Evolutionary conservation across 2,888 invertebrate species (phyloP).

Genomic region (Acronicta aceris): DNA sequence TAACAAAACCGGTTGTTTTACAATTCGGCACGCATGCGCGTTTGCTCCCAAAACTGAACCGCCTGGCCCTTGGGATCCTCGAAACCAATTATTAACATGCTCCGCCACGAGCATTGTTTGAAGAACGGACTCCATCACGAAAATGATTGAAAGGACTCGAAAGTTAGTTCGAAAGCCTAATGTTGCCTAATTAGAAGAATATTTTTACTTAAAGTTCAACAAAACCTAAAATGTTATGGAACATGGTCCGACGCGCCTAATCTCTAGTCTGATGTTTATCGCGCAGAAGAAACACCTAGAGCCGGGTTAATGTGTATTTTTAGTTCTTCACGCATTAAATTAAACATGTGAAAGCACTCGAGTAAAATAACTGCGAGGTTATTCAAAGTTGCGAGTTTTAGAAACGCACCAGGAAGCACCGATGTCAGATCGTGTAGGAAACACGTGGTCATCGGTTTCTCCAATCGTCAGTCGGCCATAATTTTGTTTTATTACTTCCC

Average conservation of each 20-base stretch:
- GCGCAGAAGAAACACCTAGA: constrained; percentile 14
- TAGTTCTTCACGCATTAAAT: constrained; percentile 30
- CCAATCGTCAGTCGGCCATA: constrained; percentile 56
- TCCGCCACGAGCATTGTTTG: constrained; percentile 75
- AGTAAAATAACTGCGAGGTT: constrained; percentile 44
- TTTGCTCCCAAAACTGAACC: constrained; percentile 68
- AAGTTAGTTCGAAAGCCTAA: constrained; percentile 53
- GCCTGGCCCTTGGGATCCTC: constrained; percentile 67
- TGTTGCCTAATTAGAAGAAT: constrained; percentile 57
- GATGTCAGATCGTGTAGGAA: constrained; percentile 57
- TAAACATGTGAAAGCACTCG: constrained; percentile 41
- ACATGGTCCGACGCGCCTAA: constrained; percentile 20
- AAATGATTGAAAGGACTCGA: constrained; percentile 79
- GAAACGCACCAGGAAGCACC: constrained; percentile 56
- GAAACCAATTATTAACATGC: constrained; percentile 78
- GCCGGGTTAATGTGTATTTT: constrained; percentile 20
- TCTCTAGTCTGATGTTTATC: constrained; percentile 22
- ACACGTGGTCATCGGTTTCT: constrained; percentile 65
- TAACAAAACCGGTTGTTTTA: constrained; percentile 77
- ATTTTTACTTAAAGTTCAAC: constrained; percentile 56
- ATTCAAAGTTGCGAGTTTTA: constrained; percentile 54
- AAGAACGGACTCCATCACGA: constrained; percentile 76
- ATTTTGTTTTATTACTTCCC: constrained; percentile 70
- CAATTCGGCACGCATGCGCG: constrained; percentile 76
- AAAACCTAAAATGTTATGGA: constrained; percentile 63